Conservation (phyloP, 2,797 vertebrate species). For the Manis pentadactyla region DNA sequence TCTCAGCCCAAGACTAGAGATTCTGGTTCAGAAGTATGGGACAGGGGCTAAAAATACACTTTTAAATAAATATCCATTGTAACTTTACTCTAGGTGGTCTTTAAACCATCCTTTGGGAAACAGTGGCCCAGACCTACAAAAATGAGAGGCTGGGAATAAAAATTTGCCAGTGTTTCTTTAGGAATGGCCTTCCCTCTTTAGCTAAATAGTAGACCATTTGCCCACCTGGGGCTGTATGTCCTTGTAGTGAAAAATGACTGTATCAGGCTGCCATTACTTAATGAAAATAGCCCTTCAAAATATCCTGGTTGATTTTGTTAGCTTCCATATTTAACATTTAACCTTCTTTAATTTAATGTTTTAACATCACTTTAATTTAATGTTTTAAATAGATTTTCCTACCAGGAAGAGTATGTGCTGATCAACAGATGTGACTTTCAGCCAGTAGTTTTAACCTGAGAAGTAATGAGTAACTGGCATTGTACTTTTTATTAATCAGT, state of each 20-base stretch:
- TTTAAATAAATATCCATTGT: not conserved
- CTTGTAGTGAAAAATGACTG: not conserved
- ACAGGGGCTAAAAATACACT: not conserved
- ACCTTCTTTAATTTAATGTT: slow-evolving; percentile 52
- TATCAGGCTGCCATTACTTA: not conserved
- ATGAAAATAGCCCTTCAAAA: slow-evolving; percentile 55
- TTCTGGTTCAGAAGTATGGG: not conserved
- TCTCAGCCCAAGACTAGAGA: not conserved
- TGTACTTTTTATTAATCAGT: slow-evolving; percentile 7
- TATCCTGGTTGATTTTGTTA: slow-evolving; percentile 40
- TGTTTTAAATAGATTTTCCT: slow-evolving; percentile 59
- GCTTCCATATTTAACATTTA: slow-evolving; percentile 51
- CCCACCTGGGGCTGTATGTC: not conserved
- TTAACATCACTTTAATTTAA: not conserved
- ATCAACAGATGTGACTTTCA: not conserved
- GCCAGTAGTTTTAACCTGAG: not conserved
- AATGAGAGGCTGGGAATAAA: not conserved
- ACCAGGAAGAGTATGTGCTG: not conserved
- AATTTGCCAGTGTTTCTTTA: not conserved
- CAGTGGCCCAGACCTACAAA: not conserved
- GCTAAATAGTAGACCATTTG: not conserved
- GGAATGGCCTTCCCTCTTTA: not conserved
- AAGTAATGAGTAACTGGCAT: slow-evolving; percentile 31
- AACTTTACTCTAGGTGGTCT: not conserved
- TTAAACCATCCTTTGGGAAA: not conserved